Evolutionary conservation across 2,113 vertebrate species (phyloP), one percentile per base, ranked within the genome.

Genomic region (Apodemus speciosus): DNA sequence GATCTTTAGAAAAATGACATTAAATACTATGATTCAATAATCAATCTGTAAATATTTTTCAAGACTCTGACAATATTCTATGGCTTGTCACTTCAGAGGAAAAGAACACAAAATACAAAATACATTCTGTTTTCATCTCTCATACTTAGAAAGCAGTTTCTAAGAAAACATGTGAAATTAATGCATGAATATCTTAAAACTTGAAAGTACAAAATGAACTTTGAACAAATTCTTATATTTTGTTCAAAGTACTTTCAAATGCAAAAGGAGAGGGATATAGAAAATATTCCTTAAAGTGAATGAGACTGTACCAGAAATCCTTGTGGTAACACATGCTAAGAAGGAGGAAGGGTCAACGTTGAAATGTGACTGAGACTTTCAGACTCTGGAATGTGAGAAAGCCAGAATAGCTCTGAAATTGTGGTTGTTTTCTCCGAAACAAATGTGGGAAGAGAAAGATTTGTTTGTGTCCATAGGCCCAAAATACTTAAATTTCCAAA

Each of bases 1-100:
- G 11, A 51, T 32, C 91, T 75, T 89, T 40, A 20, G 35, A 58
- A 60, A 71, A 35, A 23, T 16, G 35, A 81, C n/a, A 35, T 69
- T 95, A 32, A 83, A 85, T 94, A 83, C 7, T 64, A 9, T 25
- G 18, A 53, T 91, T 66, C 56, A 72, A 85, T 46, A 92, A 75
- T 75, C 30, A 49, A 14, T 88, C 2, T 27, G 18, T 77, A 95
- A 77, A 80, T 76, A 23, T 6, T 0, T 9, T 62, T 11, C 9
- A 2, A 32, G 14, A 62, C 64, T 46, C 56, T 56, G 81, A 35
- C 10, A 11, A 6, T 43, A 3, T 18, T 81, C 30, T 25, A 8
- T 15, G 10, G 2, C 11, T 1, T 92, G 6, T 46, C 71, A 71
- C 5, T 53, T 40, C 30, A 93, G 32, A 66, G 6, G 14, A 4